Base-by-base conservation (phyloP, 2,113 vertebrate genomes). In the Phyllostomus hastatus region DNA sequence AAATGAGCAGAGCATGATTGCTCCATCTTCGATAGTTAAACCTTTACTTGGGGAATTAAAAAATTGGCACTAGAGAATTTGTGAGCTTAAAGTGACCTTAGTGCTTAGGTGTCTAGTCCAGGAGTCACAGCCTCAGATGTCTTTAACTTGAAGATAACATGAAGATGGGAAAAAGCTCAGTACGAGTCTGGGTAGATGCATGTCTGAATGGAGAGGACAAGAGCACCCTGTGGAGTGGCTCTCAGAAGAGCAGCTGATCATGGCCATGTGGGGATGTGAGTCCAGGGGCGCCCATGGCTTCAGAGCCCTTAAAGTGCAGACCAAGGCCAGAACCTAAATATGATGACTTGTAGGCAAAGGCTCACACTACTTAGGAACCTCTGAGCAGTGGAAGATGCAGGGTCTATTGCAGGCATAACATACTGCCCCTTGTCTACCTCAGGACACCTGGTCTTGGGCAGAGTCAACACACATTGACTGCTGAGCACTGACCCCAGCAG, bases 11-110 rank as follows among this genome's bases (percentile, higher is more conserved):
- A 88, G 50, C 84, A 89, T 41, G 64, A 50, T 26, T 9, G 28
- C 5, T 72, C 46, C 67, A 17, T 72, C 43, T 86, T 86, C 31
- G 10, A 67, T 50, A 95, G 70, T 22, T 64, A 86, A 82, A 69
- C 28, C 8, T 80, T 90, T 84, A 26, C n/a, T 96, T 64, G 61
- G 16, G 52, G 11, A 80, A 78, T 76, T 76, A 12, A 80, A 73
- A 88, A 73, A n/a, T n/a, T 10, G 41, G 41, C 59, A 17, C 28
- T 17, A 31, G 28, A 91, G 16, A 66, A 70, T 84, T 10, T 95
- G 48, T 79, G 76, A 93, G 7, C 61, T 46, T 75, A 16, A 87
- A 35, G 28, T 46, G 28, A 64, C 10, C 75, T 87, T 78, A 83
- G 31, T 9, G n/a, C 52, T 89, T 81, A 80, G 83, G 50, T 88